Evolutionary conservation across 2,797 vertebrate genomes (phyloP).

Genomic region (Silurus lanzhouensis): DNA sequence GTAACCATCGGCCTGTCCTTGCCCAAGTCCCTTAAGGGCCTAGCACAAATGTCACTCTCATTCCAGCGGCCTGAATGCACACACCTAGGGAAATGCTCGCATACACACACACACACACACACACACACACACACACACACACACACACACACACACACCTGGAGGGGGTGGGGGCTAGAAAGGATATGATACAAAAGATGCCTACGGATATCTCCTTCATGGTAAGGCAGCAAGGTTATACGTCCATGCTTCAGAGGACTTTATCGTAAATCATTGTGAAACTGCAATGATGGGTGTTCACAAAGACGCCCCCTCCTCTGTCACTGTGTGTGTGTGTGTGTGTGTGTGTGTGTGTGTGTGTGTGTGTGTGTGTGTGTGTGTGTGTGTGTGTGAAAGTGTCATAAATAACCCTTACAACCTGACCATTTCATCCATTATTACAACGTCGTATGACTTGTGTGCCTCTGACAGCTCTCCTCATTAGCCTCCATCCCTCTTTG

Average conservation of each 20-base stretch:
- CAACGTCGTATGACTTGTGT: constrained; percentile 39
- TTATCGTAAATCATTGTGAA: constrained; percentile 75
- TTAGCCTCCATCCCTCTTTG: constrained; percentile 38
- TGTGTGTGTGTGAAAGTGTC: constrained; percentile 62
- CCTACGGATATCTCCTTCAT: constrained; percentile 71
- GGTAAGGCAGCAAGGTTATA: constrained; percentile 77
- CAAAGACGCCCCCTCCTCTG: constrained; percentile 45
- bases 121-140: background rate
- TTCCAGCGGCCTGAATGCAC: constrained; percentile 34
- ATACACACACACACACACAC: constrained; percentile 16
- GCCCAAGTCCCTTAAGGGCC: constrained; percentile 46
- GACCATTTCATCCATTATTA: constrained; percentile 68
- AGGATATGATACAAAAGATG: constrained; percentile 67
- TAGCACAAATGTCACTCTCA: constrained; percentile 57
- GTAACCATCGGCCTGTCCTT: constrained; percentile 49
- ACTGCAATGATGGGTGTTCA: constrained; percentile 75
- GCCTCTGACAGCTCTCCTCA: constrained; percentile 46
- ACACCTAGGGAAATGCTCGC: constrained; percentile 15
- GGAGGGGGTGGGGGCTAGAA: constrained; percentile 34
- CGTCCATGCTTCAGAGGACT: constrained; percentile 64
- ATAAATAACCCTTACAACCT: constrained; percentile 72
- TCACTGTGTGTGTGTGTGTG: background rate
- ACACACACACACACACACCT: constrained; percentile 14
- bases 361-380: constrained; percentile 12
- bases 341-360: constrained; percentile 57